Evolutionary conservation across 2,113 vertebrate genomes (phyloP).

Genomic region (Monopterus albus): DNA sequence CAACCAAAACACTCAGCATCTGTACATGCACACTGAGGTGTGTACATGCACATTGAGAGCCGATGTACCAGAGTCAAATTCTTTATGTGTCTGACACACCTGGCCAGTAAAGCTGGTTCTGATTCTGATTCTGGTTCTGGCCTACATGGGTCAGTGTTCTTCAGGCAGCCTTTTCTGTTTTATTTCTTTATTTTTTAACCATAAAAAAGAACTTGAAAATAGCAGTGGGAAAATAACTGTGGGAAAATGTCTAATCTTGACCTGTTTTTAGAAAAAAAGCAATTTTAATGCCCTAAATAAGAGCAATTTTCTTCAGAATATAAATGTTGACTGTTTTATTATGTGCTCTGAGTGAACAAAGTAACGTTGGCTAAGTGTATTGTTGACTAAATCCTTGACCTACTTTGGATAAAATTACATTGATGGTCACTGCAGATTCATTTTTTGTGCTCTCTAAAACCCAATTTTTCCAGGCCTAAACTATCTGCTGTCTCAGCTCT

Average conservation of each 20-base stretch:
- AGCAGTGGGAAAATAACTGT: background rate
- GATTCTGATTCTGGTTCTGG: no score
- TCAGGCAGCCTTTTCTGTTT: background rate
- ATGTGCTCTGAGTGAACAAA: conserved; percentile 5
- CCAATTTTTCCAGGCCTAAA: background rate
- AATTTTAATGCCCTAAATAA: conserved; percentile 38
- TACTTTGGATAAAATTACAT: conserved; percentile 37
- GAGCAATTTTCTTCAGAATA: conserved; percentile 7
- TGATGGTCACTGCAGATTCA: background rate
- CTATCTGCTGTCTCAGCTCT: background rate
- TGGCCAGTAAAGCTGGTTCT: no score
- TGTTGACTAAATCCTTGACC: conserved; percentile 36
- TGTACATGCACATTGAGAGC: no score
- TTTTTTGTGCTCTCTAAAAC: conserved; percentile 20
- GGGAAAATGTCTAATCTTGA: conserved; percentile 32
- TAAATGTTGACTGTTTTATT: conserved; percentile 15
- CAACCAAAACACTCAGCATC: background rate
- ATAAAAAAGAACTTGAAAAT: background rate
- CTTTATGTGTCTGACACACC: no score
- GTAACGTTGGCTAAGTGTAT: background rate
- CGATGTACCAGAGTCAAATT: no score
- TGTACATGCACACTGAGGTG: no score
- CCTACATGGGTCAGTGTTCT: conserved; percentile 25
- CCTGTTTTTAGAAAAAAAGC: conserved; percentile 11
- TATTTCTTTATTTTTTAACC: background rate